These are phyloP conservation scores for Eupsittula cactorum DNA, from an alignment of 2,113 vertebrate genomes.

Conservation along the genomic window DNA sequence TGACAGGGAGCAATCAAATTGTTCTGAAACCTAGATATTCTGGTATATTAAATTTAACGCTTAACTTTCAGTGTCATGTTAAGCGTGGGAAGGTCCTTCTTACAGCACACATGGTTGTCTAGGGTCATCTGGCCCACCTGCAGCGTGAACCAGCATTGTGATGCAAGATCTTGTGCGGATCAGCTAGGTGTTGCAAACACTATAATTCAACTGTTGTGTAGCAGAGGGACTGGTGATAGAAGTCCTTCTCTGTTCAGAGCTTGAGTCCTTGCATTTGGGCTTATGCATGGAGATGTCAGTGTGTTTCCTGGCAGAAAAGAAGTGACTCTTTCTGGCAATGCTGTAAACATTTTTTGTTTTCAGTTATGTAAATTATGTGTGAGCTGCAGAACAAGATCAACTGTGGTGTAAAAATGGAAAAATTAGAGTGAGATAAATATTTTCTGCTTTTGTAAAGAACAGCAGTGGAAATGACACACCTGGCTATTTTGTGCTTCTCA, in stretches of 20 bases:
- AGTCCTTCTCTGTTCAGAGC: not conserved
- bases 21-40: not conserved
- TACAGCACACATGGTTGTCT: rapidly evolving
- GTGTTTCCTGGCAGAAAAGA: not conserved
- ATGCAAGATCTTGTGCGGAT: not conserved
- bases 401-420: not conserved
- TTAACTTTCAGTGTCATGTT: not conserved
- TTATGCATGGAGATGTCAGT: not conserved
- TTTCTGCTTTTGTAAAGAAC: not conserved
- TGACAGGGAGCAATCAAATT: not conserved
- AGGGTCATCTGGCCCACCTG: not conserved
- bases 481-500: not conserved
- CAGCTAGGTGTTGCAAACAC: not conserved
- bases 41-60: not conserved
- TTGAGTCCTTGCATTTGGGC: not conserved
- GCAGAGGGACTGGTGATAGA: not conserved
- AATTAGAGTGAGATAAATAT: not conserved
- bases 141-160: rapidly evolving
- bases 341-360: not conserved
- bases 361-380: not conserved
- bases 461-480: not conserved
- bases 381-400: not conserved
- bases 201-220: not conserved
- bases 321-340: not conserved
- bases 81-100: not conserved